Percentiles rank a stretch among this genome's conserved stretches.
phyloP scores from a whole-genome alignment of 1,140 invertebrate species.

The Penaeus indicus region DNA sequence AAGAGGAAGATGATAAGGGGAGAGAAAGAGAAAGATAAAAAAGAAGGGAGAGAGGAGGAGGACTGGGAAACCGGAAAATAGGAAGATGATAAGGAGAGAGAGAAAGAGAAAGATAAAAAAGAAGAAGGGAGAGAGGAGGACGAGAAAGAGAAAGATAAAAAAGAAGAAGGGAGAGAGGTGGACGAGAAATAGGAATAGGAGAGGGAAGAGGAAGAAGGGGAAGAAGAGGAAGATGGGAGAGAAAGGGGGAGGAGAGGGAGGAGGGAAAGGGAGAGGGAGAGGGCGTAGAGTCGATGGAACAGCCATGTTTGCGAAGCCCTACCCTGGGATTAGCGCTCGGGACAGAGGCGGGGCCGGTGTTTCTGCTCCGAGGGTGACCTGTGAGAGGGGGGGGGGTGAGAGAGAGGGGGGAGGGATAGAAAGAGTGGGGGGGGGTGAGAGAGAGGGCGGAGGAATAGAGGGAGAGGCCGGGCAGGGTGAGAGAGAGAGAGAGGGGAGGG shows the following conservation, averaged over 20 bases:
- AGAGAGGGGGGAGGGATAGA: neutral
- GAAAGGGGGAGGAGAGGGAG: no score
- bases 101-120: neutral
- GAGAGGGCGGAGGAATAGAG: neutral
- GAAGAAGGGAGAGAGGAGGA: no score
- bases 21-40: neutral
- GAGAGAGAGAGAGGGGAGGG: neutral
- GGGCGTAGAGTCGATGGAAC: neutral
- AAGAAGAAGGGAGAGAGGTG: slow-evolving; percentile 12
- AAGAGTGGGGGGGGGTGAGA: neutral
- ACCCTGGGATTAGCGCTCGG: neutral
- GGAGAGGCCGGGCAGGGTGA: neutral
- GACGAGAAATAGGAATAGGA: slow-evolving; percentile 7
- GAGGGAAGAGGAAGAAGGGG: neutral
- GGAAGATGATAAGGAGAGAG: slow-evolving; percentile 1
- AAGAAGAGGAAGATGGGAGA: neutral
- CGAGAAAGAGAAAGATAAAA: slow-evolving; percentile 5
- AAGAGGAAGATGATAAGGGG: neutral
- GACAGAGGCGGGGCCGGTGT: neutral
- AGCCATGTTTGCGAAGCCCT: neutral
- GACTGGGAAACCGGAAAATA: neutral
- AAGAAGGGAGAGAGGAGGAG: neutral
- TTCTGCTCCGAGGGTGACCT: no score
- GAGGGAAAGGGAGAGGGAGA: no score
- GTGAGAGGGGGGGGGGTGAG: no score